These are phyloP conservation scores for Habrosyne pyritoides DNA, from an alignment of 2,888 invertebrate genomes.

Conservation along the genomic window DNA sequence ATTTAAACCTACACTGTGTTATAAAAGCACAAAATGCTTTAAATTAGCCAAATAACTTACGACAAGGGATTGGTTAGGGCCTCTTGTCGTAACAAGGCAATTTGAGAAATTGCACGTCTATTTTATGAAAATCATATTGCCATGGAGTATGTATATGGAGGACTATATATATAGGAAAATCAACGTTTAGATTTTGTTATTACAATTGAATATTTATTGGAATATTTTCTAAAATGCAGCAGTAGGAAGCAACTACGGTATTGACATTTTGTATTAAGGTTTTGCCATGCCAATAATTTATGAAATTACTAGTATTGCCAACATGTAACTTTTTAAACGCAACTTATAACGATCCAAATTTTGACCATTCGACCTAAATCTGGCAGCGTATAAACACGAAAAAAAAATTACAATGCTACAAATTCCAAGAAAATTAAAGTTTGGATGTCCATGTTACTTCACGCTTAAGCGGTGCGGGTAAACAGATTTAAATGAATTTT, in stretches of 20 bases:
- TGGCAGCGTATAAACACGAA: too few relatives aligned
- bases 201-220: constrained; percentile 16
- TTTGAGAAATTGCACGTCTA: constrained; percentile 24
- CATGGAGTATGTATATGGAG: background rate
- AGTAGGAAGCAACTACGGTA: constrained; percentile 24
- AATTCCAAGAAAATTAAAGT: too few relatives aligned
- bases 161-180: background rate
- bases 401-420: too few relatives aligned
- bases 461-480: too few relatives aligned
- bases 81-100: constrained; percentile 32
- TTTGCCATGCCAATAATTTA: too few relatives aligned
- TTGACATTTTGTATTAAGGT: constrained; percentile 29
- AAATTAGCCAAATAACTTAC: constrained; percentile 28
- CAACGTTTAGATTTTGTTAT: constrained; percentile 6
- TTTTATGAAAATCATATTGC: constrained; percentile 23
- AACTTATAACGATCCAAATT: too few relatives aligned
- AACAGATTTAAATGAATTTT: too few relatives aligned
- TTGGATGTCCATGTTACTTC: too few relatives aligned
- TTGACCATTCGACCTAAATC: too few relatives aligned
- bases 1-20: constrained; percentile 8
- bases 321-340: too few relatives aligned
- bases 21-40: background rate
- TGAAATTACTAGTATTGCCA: constrained; percentile 32
- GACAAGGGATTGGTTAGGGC: constrained; percentile 28
- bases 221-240: constrained; percentile 33